These are phyloP conservation scores for Hesperophylax magnus DNA, from an alignment of 1,140 invertebrate species.

Conservation along the genomic window DNA sequence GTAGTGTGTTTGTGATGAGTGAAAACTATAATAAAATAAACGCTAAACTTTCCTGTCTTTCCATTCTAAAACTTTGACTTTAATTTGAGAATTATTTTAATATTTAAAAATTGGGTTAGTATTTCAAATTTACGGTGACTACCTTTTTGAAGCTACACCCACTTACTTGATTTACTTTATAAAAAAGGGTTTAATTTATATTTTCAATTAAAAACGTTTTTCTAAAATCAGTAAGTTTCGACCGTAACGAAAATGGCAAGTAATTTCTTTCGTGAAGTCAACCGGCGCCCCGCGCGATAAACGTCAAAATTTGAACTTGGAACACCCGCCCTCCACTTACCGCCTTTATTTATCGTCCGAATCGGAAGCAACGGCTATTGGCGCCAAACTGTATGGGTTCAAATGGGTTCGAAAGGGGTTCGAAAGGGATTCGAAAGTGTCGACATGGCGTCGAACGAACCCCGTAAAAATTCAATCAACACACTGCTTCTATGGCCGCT, in stretches of 20 bases:
- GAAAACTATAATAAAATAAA: too few species aligned
- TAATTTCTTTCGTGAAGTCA: background rate
- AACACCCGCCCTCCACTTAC: constrained; percentile 19
- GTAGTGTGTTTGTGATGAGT: too few species aligned
- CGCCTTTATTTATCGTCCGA: constrained; percentile 23
- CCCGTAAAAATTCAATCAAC: constrained; percentile 49
- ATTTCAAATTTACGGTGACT: too few species aligned
- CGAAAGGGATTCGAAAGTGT: constrained; percentile 13
- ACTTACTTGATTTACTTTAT: too few species aligned
- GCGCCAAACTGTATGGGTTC: constrained; percentile 22
- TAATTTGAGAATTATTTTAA: too few species aligned
- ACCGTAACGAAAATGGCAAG: background rate
- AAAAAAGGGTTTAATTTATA: too few species aligned
- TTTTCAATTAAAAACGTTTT: too few species aligned
- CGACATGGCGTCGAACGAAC: constrained; percentile 28
- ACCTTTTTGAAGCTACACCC: too few species aligned
- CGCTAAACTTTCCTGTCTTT: too few species aligned
- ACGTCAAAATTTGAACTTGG: constrained; percentile 35
- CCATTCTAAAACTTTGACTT: too few species aligned
- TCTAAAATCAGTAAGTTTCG: background rate
- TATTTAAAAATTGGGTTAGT: too few species aligned
- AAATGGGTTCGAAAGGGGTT: too few species aligned
- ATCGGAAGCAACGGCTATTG: constrained; percentile 30
- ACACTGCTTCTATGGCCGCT: constrained; percentile 7
- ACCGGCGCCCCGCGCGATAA: background rate